These are phyloP conservation scores for Nemotelus nigrinus DNA, from an alignment of 2,888 invertebrate genomes.

Conservation along the genomic window DNA sequence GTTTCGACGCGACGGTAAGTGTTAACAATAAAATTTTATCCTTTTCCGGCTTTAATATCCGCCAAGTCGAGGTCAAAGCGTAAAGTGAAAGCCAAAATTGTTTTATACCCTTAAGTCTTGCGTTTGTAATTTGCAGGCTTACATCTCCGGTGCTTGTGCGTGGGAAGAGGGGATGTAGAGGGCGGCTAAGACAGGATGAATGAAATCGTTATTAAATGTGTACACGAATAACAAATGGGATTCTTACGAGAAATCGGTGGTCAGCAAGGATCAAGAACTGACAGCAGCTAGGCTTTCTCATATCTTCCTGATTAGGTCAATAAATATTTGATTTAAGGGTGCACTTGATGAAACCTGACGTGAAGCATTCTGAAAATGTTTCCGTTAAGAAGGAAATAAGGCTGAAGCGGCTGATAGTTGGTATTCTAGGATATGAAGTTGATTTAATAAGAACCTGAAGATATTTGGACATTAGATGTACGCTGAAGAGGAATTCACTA, in stretches of 20 bases:
- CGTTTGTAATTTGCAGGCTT: slow-evolving; percentile 38
- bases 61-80: slow-evolving; percentile 5
- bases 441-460: slow-evolving; percentile 11
- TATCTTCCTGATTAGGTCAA: slow-evolving; percentile 43
- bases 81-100: slow-evolving; percentile 41
- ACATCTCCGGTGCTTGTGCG: slow-evolving; percentile 5
- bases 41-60: slow-evolving; percentile 50
- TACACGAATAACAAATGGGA: slow-evolving; percentile 19
- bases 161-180: not conserved
- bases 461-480: not conserved
- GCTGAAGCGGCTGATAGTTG: not conserved
- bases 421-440: slow-evolving; percentile 6
- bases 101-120: slow-evolving; percentile 37
- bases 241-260: slow-evolving; percentile 4
- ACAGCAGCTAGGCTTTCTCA: slow-evolving; percentile 3
- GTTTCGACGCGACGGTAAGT: not conserved
- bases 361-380: slow-evolving; percentile 4
- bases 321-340: slow-evolving; percentile 43
- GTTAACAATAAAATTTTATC: slow-evolving; percentile 49
- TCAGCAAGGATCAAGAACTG: slow-evolving; percentile 9
- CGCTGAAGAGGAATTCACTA: not conserved
- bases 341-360: slow-evolving; percentile 4
- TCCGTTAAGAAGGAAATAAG: not conserved
- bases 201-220: slow-evolving; percentile 34
- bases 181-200: slow-evolving; percentile 9